These are phyloP conservation scores for Cetoscarus ocellatus DNA, from an alignment of 2,797 vertebrate species.

Conservation along the genomic window DNA sequence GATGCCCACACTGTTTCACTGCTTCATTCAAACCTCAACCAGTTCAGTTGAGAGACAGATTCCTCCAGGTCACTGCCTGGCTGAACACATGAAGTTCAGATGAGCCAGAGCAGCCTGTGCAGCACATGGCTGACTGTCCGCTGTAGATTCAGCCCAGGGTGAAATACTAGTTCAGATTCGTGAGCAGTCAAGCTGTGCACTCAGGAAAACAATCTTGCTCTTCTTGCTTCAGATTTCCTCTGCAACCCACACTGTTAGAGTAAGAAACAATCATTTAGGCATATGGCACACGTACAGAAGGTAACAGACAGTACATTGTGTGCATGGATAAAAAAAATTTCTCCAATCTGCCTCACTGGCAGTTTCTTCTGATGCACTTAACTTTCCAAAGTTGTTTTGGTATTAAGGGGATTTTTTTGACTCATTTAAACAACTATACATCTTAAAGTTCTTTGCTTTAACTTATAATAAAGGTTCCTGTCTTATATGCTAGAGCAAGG, in stretches of 20 bases:
- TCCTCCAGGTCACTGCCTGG: slow-evolving; percentile 26
- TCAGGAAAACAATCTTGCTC: slow-evolving; percentile 12
- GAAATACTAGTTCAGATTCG: slow-evolving; percentile 8
- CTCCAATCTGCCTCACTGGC: neutral
- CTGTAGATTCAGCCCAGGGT: slow-evolving; percentile 13
- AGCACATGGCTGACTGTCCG: slow-evolving; percentile 1
- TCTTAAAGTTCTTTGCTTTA: too few species aligned
- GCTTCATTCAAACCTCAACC: slow-evolving; percentile 5
- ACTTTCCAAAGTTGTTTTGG: neutral
- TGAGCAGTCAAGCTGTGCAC: slow-evolving; percentile 14
- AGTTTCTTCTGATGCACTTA: neutral
- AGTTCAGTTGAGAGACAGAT: neutral
- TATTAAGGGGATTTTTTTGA: neutral
- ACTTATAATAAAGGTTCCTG: too few species aligned
- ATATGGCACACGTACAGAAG: slow-evolving; percentile 18
- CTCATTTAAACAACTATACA: too few species aligned
- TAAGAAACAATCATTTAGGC: slow-evolving; percentile 17
- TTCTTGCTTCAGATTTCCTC: slow-evolving; percentile 10
- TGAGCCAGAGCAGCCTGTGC: slow-evolving; percentile 1
- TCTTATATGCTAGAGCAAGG: too few species aligned
- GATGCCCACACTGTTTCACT: neutral
- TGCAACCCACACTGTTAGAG: neutral
- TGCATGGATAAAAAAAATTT: neutral
- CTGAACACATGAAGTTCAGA: slow-evolving; percentile 2
- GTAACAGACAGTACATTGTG: neutral